These are phyloP conservation scores for Jaculus jaculus DNA, from an alignment of 2,113 vertebrate genomes.

Conservation along the genomic window DNA sequence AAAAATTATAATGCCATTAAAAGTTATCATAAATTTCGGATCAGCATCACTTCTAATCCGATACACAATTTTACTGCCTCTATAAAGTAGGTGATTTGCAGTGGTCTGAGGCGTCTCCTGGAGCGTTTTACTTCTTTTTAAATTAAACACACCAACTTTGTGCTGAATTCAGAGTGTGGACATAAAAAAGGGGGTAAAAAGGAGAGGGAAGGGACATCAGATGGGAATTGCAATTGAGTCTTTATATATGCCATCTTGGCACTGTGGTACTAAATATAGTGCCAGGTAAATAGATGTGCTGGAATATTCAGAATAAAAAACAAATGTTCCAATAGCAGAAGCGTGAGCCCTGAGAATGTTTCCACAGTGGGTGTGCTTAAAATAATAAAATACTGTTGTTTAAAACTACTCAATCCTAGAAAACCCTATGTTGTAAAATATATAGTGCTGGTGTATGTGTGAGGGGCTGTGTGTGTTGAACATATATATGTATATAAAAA, in stretches of 20 bases:
- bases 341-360: constrained; percentile 80
- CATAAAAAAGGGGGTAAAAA: constrained; percentile 91
- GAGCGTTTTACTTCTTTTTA: constrained; percentile 91
- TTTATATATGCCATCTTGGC: constrained; percentile 91
- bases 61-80: constrained; percentile 92
- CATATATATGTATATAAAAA: constrained; percentile 67
- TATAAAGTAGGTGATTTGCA: constrained; percentile 92
- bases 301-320: constrained; percentile 92
- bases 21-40: constrained; percentile 93
- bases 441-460: constrained; percentile 63
- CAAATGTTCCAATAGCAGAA: constrained; percentile 88
- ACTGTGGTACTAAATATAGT: constrained; percentile 90
- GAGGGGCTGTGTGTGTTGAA: constrained; percentile 56
- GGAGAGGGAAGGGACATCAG: constrained; percentile 91
- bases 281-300: constrained; percentile 90
- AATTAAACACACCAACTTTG: constrained; percentile 92
- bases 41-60: constrained; percentile 92
- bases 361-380: constrained; percentile 77
- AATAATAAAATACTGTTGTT: constrained; percentile 84
- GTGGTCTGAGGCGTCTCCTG: constrained; percentile 88
- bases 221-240: constrained; percentile 91
- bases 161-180: constrained; percentile 89
- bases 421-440: constrained; percentile 83
- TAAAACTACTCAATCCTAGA: constrained; percentile 80
- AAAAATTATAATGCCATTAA: constrained; percentile 93